Evolutionary conservation across 1,140 invertebrate species (phyloP).

Genomic region (Asobara japonica): DNA sequence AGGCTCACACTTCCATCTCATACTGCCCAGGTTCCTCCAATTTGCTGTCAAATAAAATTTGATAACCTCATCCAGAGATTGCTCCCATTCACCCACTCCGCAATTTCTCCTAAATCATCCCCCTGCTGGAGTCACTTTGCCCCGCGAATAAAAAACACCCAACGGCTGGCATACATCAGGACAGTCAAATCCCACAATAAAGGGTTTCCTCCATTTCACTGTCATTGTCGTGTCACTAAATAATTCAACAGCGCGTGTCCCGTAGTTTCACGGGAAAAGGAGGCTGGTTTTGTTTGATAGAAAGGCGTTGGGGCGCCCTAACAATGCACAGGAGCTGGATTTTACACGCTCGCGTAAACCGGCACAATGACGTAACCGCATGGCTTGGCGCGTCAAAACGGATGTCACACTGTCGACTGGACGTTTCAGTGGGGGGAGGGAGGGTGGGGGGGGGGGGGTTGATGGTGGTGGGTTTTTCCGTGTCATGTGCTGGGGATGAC

Average conservation of each 20-base stretch:
- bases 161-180: too few relatives aligned
- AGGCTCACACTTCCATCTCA: too few relatives aligned
- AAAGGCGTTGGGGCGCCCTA: constrained; percentile 37
- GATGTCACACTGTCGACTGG: constrained; percentile 63
- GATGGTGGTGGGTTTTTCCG: not conserved
- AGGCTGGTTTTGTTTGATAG: constrained; percentile 16
- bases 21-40: too few relatives aligned
- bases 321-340: constrained; percentile 44
- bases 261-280: constrained; percentile 17
- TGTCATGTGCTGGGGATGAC: not conserved
- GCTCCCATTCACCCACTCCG: too few relatives aligned
- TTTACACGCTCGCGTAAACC: constrained; percentile 46
- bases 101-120: too few relatives aligned
- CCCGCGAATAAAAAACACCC: too few relatives aligned
- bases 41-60: too few relatives aligned
- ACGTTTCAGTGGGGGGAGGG: constrained; percentile 39
- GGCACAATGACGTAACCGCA: constrained; percentile 56
- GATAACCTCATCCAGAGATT: too few relatives aligned
- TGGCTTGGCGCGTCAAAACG: constrained; percentile 50
- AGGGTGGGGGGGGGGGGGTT: too few relatives aligned
- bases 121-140: too few relatives aligned
- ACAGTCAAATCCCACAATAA: not conserved
- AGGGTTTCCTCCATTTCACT: not conserved
- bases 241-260: constrained; percentile 47
- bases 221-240: constrained; percentile 48